These are phyloP conservation scores for Lasioglossum villosulum DNA, from an alignment of 2,888 invertebrate genomes.

Conservation along the genomic window DNA sequence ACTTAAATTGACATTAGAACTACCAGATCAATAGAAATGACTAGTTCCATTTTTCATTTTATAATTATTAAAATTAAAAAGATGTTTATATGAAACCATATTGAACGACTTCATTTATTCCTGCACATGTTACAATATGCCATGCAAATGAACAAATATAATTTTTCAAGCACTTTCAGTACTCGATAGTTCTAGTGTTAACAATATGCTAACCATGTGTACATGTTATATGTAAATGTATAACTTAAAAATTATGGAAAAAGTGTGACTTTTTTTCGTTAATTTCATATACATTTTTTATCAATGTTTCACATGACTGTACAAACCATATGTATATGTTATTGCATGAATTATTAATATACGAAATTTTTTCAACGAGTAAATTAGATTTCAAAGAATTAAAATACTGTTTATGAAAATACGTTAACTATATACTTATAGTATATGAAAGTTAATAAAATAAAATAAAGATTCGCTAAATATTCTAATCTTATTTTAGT, in stretches of 20 bases:
- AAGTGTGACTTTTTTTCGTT: not conserved
- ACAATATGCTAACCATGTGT: constrained; percentile 8
- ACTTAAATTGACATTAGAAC: constrained; percentile 9
- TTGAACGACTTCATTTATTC: not conserved
- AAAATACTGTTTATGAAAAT: not conserved
- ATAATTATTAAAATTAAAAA: not conserved
- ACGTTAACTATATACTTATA: constrained; percentile 4
- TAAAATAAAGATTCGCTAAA: constrained; percentile 21
- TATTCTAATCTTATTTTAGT: constrained; percentile 72
- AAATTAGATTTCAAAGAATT: not conserved
- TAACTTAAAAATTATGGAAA: not conserved
- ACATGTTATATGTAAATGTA: constrained; percentile 17
- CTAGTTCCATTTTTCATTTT: not conserved
- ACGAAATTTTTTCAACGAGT: not conserved
- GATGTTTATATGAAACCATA: not conserved
- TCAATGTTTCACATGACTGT: not conserved
- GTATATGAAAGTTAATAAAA: constrained; percentile 2
- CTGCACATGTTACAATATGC: not conserved
- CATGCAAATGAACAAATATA: not conserved
- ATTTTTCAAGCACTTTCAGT: not conserved
- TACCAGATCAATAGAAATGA: not conserved
- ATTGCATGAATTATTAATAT: not conserved
- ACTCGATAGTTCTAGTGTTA: not conserved
- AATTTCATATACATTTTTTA: not conserved
- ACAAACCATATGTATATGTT: not conserved